Conservation (phyloP, 2,113 vertebrate genomes). For the Tragelaphus buxtoni region DNA sequence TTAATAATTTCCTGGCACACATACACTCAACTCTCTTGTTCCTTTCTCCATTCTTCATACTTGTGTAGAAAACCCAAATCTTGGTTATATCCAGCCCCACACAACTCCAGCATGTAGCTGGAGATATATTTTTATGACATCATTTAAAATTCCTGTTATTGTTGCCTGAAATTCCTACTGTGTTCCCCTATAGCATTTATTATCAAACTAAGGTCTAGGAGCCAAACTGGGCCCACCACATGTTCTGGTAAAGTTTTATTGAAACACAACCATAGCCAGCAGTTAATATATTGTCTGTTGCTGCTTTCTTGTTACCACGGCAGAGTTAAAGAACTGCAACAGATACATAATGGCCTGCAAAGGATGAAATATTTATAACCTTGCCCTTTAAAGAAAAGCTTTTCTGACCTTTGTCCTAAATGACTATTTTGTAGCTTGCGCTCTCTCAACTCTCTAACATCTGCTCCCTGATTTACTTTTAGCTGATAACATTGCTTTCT, state of each 20-base stretch:
- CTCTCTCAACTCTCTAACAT: background rate
- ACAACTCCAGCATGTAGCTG: background rate
- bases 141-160: background rate
- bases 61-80: background rate
- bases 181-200: background rate
- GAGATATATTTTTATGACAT: background rate
- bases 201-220: background rate
- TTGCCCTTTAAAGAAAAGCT: background rate
- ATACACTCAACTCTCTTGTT: background rate
- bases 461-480: background rate
- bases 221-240: background rate
- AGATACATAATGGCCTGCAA: background rate
- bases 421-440: background rate
- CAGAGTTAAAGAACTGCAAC: background rate
- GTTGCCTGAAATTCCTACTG: background rate
- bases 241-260: conserved; percentile 27
- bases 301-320: background rate
- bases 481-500: conserved; percentile 3
- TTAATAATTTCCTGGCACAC: background rate
- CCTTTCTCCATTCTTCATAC: background rate
- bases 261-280: background rate
- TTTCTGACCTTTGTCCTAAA: background rate
- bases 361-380: background rate
- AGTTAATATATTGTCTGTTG: background rate
- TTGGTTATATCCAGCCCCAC: background rate